Conservation (phyloP, 1,140 invertebrate species). For the Drosophila athabasca region DNA sequence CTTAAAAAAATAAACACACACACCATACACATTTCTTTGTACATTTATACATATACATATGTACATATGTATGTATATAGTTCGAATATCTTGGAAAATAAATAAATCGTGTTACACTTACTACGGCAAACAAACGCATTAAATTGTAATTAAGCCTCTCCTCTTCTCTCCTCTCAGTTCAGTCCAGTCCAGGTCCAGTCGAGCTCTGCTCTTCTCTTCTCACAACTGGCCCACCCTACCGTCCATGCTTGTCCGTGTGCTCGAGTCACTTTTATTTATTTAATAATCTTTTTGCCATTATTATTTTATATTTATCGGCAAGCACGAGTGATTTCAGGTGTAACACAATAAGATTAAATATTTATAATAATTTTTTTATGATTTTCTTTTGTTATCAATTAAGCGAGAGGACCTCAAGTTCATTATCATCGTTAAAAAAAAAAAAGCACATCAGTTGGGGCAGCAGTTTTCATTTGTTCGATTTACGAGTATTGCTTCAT, state of each 20-base stretch:
- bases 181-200: neutral
- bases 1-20: conserved; percentile 20
- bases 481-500: conserved; percentile 6
- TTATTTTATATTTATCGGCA: conserved; percentile 64
- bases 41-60: neutral
- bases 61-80: conserved; percentile 3
- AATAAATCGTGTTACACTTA: conserved; percentile 49
- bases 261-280: conserved; percentile 62
- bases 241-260: neutral
- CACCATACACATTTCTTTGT: conserved; percentile 2
- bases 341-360: conserved; percentile 40
- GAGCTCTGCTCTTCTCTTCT: conserved; percentile 1
- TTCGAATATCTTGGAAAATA: conserved; percentile 40
- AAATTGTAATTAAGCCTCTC: conserved; percentile 73
- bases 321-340: conserved; percentile 51
- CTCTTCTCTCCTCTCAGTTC: conserved; percentile 4
- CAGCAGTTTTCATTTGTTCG: conserved; percentile 40
- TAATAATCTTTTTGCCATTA: conserved; percentile 65
- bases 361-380: conserved; percentile 40
- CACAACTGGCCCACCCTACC: neutral
- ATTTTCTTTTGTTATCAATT: conserved; percentile 74
- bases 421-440: conserved; percentile 77
- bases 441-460: conserved; percentile 44
- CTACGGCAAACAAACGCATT: conserved; percentile 72
- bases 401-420: conserved; percentile 65